Evolutionary conservation across 2,888 invertebrate species (phyloP), one percentile per base, ranked within the genome.

Genomic region (Heteromurus nitidus): DNA sequence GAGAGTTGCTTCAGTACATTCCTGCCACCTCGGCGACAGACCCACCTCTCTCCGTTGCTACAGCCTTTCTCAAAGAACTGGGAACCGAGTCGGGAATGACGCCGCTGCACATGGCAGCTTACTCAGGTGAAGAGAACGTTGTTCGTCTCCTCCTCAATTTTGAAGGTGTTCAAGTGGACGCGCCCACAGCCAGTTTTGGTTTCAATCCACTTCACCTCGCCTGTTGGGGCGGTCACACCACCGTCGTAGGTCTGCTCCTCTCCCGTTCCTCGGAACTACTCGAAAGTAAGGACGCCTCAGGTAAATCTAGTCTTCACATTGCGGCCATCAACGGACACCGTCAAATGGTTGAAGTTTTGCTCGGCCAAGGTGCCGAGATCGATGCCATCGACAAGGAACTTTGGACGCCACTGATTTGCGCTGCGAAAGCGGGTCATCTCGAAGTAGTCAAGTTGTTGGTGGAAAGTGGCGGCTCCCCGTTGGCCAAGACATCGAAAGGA

Each of bases 321-420:
- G 99, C 99, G 0, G 95, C 99, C 24, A 96, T 96, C 77, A 95
- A 98, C 88, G 99, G 99, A 1, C 99, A 99, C 89, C 95, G 96
- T 88, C 97, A 98, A 90, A 99, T 99, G 98, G 97, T 98, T 30
- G 97, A 98, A 90, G 95, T 99, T 28, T 92, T 85, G 9, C 92
- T 99, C 81, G 99, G 99, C 67, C 99, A 99, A 91, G 99, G 99
- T 70, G 97, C 98, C 31, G 98, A 99, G 91, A 98, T 99, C 88
- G 98, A 99, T 89, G 96, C 97, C 18, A 96, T 96, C 80, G 99
- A 99, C 89, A 96, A 91, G 90, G 97, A 97, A 89, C 96, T 97
- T 65, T 98, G 97, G 97, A 97, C 97, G 28, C 94, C 98, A 44
- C 90, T 98, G 87, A 98, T 98, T 90, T 97, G 95, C 90, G 96